phyloP scores from a whole-genome alignment of 1,140 invertebrate species.

The Drosophila sturtevanti region DNA sequence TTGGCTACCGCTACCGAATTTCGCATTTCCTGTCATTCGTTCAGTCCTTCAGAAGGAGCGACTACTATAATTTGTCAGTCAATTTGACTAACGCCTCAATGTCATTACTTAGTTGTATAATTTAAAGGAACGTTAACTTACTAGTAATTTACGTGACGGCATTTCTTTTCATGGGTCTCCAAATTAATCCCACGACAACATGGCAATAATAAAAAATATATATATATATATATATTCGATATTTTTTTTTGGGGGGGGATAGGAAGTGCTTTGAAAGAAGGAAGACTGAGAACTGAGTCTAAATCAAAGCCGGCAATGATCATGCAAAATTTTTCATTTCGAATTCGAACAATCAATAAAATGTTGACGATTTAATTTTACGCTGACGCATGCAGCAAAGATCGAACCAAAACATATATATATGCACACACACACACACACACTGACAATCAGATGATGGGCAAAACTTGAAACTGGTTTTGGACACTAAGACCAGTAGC shows the following conservation, averaged over 20 bases:
- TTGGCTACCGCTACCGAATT: constrained; percentile 77
- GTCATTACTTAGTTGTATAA: constrained; percentile 61
- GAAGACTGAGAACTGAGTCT: constrained; percentile 3
- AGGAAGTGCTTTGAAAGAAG: constrained; percentile 54
- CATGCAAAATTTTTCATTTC: constrained; percentile 59
- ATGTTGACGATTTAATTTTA: constrained; percentile 72
- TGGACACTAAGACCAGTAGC: constrained; percentile 65
- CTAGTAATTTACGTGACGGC: constrained; percentile 55
- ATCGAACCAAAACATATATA: constrained; percentile 1
- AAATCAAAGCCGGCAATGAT: constrained; percentile 74
- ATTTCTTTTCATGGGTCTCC: constrained; percentile 25
- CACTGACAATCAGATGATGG: constrained; percentile 43
- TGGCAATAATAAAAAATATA: neutral
- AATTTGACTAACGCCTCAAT: constrained; percentile 70
- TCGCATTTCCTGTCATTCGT: constrained; percentile 67
- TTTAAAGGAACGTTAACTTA: constrained; percentile 33
- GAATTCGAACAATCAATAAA: constrained; percentile 72
- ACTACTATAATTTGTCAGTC: constrained; percentile 63
- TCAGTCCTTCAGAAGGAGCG: constrained; percentile 3
- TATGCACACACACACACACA: neutral
- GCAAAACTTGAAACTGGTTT: constrained; percentile 61
- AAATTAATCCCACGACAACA: constrained; percentile 59
- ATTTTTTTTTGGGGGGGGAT: constrained; percentile 26
- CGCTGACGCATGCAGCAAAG: constrained; percentile 67
- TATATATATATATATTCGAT: too few relatives aligned